These are phyloP conservation scores for Myotis yumanensis DNA, from an alignment of 2,113 vertebrate genomes.

Conservation along the genomic window DNA sequence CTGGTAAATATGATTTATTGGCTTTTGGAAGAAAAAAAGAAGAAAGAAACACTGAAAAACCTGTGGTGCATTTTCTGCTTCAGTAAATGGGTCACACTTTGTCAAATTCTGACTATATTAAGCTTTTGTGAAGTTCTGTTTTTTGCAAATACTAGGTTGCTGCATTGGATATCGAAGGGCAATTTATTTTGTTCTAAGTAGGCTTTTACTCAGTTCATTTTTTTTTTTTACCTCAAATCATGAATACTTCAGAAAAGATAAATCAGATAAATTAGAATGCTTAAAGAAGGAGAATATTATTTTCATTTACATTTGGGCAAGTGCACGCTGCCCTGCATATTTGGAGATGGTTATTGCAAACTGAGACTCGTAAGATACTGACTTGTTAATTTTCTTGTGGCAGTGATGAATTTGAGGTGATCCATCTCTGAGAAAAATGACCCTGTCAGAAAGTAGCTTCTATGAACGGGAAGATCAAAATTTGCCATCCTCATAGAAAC, in stretches of 20 bases:
- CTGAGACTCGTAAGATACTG: not conserved
- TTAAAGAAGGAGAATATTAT: constrained; percentile 13
- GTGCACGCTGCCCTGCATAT: not conserved
- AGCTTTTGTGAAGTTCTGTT: constrained; percentile 50
- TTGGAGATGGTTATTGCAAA: not conserved
- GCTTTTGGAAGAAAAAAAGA: constrained; percentile 3
- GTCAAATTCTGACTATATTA: constrained; percentile 65
- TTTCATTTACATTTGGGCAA: constrained; percentile 19
- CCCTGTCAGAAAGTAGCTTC: not conserved
- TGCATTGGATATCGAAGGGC: constrained; percentile 51
- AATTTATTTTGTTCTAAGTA: constrained; percentile 66
- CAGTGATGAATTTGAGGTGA: constrained; percentile 2
- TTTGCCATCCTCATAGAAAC: not conserved
- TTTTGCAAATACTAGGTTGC: constrained; percentile 55
- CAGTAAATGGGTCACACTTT: constrained; percentile 66
- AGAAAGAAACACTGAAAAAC: not conserved
- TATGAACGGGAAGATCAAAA: not conserved
- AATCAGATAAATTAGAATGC: constrained; percentile 47
- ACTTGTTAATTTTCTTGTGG: constrained; percentile 47
- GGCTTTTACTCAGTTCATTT: not conserved
- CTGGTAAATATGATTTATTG: constrained; percentile 65
- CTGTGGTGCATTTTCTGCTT: constrained; percentile 60
- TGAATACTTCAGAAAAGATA: constrained; percentile 43
- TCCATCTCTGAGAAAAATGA: not conserved
- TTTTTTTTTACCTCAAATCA: constrained; percentile 32